Percentiles rank a stretch among this genome's conserved stretches.
Evolutionary conservation across 2,888 invertebrate genomes (phyloP).

Genomic region (Apotomis turbidana): DNA sequence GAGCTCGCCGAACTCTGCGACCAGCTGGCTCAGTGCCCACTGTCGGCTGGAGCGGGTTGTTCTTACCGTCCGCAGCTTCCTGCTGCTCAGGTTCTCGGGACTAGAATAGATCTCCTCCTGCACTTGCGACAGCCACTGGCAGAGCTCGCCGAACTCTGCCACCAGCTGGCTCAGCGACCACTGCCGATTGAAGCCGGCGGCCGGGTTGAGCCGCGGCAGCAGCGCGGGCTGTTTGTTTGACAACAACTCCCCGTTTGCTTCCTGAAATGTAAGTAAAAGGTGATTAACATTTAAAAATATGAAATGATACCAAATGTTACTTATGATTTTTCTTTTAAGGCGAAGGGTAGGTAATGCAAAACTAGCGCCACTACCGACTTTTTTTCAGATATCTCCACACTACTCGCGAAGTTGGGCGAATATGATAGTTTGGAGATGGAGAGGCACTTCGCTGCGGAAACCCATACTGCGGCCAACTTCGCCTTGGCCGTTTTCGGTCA

Average conservation of each 20-base stretch:
- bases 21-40: conserved; percentile 90
- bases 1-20: conserved; percentile 91
- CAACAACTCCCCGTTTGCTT: conserved; percentile 90
- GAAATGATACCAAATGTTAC: too few species aligned
- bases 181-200: conserved; percentile 77
- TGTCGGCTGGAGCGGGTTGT: conserved; percentile 75
- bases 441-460: too few species aligned
- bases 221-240: conserved; percentile 84
- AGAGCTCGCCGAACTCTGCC: conserved; percentile 91
- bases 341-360: too few species aligned
- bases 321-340: too few species aligned
- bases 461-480: too few species aligned
- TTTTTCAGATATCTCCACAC: too few species aligned
- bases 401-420: too few species aligned
- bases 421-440: too few species aligned
- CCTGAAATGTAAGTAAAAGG: conserved; percentile 76
- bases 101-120: conserved; percentile 90
- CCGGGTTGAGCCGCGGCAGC: conserved; percentile 67
- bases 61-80: conserved; percentile 87
- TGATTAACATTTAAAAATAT: background rate
- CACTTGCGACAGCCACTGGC: conserved; percentile 91
- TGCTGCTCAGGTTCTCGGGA: conserved; percentile 87
- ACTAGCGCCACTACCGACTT: too few species aligned
- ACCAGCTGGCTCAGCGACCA: conserved; percentile 91
- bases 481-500: too few species aligned